phyloP scores from a whole-genome alignment of 2,797 vertebrate genomes.

The Cetoscarus ocellatus region DNA sequence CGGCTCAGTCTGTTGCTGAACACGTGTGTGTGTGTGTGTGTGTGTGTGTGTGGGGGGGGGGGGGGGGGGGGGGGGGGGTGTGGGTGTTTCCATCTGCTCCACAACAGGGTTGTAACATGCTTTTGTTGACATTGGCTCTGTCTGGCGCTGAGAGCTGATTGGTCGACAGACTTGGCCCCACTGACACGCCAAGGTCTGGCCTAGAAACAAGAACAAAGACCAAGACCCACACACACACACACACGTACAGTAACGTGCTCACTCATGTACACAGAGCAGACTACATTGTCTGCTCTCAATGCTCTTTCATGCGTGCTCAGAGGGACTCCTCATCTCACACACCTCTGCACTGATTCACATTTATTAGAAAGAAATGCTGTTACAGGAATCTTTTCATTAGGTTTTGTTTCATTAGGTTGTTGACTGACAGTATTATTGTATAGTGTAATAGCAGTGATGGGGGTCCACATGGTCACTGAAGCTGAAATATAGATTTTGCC shows the following conservation, averaged over 20 bases:
- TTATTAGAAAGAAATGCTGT: no score
- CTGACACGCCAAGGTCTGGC: slow-evolving; percentile 54
- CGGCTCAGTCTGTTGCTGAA: no score
- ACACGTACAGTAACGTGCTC: slow-evolving; percentile 25
- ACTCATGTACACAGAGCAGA: slow-evolving; percentile 39
- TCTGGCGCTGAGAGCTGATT: slow-evolving; percentile 28
- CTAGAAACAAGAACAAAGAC: slow-evolving; percentile 67
- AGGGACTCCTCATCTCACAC: slow-evolving; percentile 26
- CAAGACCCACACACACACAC: slow-evolving; percentile 18
- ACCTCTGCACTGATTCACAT: no score
- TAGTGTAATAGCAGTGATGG: neutral
- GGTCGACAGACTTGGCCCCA: slow-evolving; percentile 11
- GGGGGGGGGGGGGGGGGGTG: no score
- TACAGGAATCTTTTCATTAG: no score
- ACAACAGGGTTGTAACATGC: neutral
- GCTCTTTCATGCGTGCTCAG: slow-evolving; percentile 52
- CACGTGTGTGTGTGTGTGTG: neutral
- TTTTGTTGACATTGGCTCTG: neutral
- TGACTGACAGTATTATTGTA: neutral
- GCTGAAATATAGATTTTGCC: neutral
- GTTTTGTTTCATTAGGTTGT: no score
- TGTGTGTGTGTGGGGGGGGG: no score
- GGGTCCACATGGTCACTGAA: neutral
- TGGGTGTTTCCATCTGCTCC: neutral
- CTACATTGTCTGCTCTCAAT: slow-evolving; percentile 52